phyloP scores from a whole-genome alignment of 53 echinoderm and acorn worm species.

The Echinarachnius parma region DNA sequence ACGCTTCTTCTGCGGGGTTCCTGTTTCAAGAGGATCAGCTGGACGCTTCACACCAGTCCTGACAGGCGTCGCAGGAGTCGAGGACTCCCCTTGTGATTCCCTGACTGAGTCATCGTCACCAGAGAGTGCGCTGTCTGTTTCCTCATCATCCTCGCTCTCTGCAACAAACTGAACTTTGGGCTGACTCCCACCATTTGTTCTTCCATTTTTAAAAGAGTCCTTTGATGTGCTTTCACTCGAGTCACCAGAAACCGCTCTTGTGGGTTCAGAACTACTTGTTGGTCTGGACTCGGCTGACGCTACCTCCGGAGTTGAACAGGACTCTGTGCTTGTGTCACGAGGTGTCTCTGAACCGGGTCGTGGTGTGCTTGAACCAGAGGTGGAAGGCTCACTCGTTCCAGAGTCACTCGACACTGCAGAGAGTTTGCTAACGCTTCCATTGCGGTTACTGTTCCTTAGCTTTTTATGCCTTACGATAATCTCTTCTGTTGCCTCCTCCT shows the following conservation, averaged over 20 bases:
- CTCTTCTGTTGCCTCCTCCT: slow-evolving; percentile 41
- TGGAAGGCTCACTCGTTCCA: slow-evolving; percentile 16
- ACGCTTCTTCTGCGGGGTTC: slow-evolving; percentile 73
- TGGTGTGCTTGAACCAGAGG: slow-evolving; percentile 16
- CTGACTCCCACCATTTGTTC: neutral
- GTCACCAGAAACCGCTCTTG: neutral
- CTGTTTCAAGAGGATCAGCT: slow-evolving; percentile 58
- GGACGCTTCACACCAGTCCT: slow-evolving; percentile 46
- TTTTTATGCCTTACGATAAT: slow-evolving; percentile 23
- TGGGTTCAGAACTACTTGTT: neutral
- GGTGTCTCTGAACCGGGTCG: slow-evolving; percentile 19
- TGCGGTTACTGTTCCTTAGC: slow-evolving; percentile 23
- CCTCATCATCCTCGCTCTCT: slow-evolving; percentile 48
- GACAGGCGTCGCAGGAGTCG: slow-evolving; percentile 3
- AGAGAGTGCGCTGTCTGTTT: slow-evolving; percentile 53
- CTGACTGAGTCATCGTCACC: slow-evolving; percentile 39
- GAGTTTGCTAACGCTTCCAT: slow-evolving; percentile 8
- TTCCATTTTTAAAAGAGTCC: neutral
- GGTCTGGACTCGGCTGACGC: neutral
- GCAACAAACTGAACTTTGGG: neutral
- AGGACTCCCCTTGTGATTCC: neutral
- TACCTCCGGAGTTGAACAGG: neutral
- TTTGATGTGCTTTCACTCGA: neutral
- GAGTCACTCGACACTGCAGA: slow-evolving; percentile 34
- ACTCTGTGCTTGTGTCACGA: slow-evolving; percentile 3